These are phyloP conservation scores for Clarias macrocephalus DNA, from an alignment of 2,113 vertebrate genomes.

Conservation along the genomic window DNA sequence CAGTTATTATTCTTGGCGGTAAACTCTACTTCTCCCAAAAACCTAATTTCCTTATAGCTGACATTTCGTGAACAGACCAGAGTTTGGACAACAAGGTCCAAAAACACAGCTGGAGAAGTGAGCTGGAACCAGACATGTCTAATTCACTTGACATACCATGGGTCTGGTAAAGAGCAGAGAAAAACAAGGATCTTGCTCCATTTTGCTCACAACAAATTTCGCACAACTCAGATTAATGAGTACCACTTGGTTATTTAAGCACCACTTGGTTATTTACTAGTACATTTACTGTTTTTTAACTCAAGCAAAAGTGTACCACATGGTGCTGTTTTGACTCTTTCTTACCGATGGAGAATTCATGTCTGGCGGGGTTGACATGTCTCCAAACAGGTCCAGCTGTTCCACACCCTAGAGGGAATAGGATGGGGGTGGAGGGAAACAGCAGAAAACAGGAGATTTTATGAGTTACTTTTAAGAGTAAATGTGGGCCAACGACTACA, in stretches of 20 bases:
- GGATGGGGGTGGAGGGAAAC: conserved; percentile 12
- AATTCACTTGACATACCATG: not conserved
- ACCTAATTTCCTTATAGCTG: conserved; percentile 43
- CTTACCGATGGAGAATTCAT: conserved; percentile 85
- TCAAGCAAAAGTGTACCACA: not conserved
- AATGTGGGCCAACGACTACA: not conserved
- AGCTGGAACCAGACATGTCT: conserved; percentile 11
- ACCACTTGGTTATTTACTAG: not conserved
- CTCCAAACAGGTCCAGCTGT: conserved; percentile 93
- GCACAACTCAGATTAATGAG: too few species aligned
- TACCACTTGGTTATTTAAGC: not conserved
- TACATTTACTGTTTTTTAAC: conserved; percentile 1
- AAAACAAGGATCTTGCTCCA: not conserved
- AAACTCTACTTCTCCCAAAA: conserved; percentile 35
- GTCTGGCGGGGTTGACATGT: conserved; percentile 96
- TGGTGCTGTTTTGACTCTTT: conserved; percentile 3
- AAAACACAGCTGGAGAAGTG: conserved; percentile 34
- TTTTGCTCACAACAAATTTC: not conserved
- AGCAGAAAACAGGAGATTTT: conserved; percentile 13
- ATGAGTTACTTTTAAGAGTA: conserved; percentile 6
- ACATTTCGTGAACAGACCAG: conserved; percentile 15
- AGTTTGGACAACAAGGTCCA: conserved; percentile 35
- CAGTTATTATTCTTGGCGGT: conserved; percentile 47
- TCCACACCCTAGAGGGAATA: conserved; percentile 79
- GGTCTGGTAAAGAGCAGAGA: not conserved